Percentiles rank a stretch among this genome's conserved stretches.
Conservation (phyloP, 2,113 vertebrate species). For the Plectropomus leopardus region DNA sequence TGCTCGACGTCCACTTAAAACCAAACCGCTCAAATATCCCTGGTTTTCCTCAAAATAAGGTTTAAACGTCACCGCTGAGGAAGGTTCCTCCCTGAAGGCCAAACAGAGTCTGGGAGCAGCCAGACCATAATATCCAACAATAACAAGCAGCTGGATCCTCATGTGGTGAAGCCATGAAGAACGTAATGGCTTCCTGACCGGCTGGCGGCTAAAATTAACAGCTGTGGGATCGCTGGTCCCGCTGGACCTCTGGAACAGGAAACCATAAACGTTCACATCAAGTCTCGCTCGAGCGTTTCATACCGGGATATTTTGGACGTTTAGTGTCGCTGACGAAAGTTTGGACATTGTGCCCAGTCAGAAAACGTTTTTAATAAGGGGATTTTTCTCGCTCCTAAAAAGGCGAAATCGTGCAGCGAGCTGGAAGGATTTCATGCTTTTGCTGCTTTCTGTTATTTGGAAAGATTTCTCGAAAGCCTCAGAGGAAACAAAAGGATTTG, state of each 20-base stretch:
- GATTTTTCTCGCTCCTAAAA: not conserved
- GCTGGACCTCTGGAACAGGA: conserved; percentile 66
- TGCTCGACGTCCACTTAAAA: conserved; percentile 37
- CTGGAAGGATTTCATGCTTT: not conserved
- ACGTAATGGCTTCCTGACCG: conserved; percentile 57
- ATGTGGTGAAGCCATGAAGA: conserved; percentile 66
- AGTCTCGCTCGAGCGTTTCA: not conserved
- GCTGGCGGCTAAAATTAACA: conserved; percentile 72
- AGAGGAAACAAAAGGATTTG: not conserved
- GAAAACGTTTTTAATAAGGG: too few species aligned
- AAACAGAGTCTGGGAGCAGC: conserved; percentile 50
- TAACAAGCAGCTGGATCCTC: conserved; percentile 67
- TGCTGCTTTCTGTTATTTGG: not conserved
- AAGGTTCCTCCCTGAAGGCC: conserved; percentile 58
- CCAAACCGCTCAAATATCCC: conserved; percentile 51
- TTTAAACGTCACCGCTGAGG: conserved; percentile 37
- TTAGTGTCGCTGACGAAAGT: not conserved
- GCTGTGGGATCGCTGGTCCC: conserved; percentile 76
- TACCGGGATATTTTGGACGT: not conserved
- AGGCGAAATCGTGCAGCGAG: not conserved
- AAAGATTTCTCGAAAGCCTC: not conserved
- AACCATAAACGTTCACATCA: conserved; percentile 56
- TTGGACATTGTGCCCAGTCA: not conserved
- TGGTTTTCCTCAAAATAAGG: conserved; percentile 48
- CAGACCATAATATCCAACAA: conserved; percentile 56